Evolutionary conservation across 2,113 vertebrate species (phyloP), one percentile per base, ranked within the genome.

Genomic region (Plecotus auritus): DNA sequence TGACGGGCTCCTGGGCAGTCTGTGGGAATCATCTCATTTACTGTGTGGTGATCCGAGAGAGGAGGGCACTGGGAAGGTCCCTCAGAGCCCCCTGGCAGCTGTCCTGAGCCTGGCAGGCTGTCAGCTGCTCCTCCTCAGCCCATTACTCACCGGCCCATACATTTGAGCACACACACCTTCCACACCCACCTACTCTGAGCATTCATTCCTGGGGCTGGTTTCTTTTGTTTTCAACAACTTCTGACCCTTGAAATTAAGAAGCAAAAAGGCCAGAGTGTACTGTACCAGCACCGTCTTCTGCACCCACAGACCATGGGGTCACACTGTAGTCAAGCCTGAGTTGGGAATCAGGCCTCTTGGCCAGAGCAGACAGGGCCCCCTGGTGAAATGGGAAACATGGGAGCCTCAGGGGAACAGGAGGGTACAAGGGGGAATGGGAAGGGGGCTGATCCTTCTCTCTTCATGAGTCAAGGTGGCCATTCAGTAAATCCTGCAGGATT

Each of bases 1-100:
- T 85, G 95, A 95, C 93, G 26, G 96, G 92, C 88, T 94, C 42
- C 0, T 4, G 5, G 88, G 80, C 95, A 93, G 87, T 23, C 32
- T 81, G 87, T 2, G 2, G 92, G 95, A 70, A 94, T 85, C 93
- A 54, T 77, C 91, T 96, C 96, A 95, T 76, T 95, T 96, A 88
- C 74, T 87, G 90, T n/a, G 45, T 35, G 67, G 0, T 66, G 90
- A 97, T 84, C 80, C 9, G 3, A 35, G 1, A 64, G 82, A 95
- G 40, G 96, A 95, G 93, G 94, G 94, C 51, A 74, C 88, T 45
- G 51, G 54, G 92, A 93, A 93, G 67, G 0, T 0, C 87, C 95
- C 88, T 74, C 3, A 0, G 40, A 83, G 88, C 30, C 54, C 40
- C 10, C 1, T 0, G 8, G 64, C 64, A 64, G 81, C 12, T 2